A percentile compares a stretch with the other conserved stretches of the same genome.
These are phyloP conservation scores for Arnoldichthys spilopterus DNA, from an alignment of 2,797 vertebrate genomes.

Conservation along the genomic window DNA sequence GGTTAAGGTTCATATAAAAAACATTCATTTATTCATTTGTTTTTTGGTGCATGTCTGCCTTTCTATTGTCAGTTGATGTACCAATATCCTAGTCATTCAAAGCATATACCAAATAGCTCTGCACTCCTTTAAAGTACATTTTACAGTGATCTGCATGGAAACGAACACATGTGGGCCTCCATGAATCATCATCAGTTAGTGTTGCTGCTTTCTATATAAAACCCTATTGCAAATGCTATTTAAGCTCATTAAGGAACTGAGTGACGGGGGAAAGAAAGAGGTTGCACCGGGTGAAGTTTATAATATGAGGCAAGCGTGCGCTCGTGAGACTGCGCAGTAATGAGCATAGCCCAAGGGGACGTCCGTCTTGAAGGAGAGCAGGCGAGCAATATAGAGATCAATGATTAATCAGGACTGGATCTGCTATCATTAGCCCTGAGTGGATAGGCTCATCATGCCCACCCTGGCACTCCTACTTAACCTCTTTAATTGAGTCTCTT, in stretches of 20 bases:
- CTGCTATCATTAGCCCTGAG: conserved; percentile 59
- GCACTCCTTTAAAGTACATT: background rate
- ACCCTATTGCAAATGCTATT: conserved; percentile 34
- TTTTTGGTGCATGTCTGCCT: no score
- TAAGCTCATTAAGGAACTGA: conserved; percentile 46
- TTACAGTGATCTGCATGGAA: conserved; percentile 18
- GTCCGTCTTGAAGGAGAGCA: conserved; percentile 49
- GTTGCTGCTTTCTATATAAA: conserved; percentile 37
- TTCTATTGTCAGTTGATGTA: background rate
- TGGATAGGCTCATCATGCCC: conserved; percentile 55
- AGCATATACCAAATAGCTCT: background rate
- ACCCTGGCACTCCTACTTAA: conserved; percentile 45
- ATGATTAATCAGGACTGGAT: conserved; percentile 61
- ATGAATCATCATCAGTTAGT: conserved; percentile 28
- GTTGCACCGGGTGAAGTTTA: conserved; percentile 30
- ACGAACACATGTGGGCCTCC: background rate
- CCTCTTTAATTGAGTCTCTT: conserved; percentile 50
- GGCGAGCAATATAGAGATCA: conserved; percentile 55
- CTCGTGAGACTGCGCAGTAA: conserved; percentile 42
- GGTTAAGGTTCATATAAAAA: background rate
- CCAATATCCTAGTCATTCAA: background rate
- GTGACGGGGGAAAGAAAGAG: conserved; percentile 31
- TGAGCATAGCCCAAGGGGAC: conserved; percentile 53
- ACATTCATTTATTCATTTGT: background rate
- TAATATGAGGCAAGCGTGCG: conserved; percentile 39